Evolutionary conservation across 1,140 invertebrate genomes (phyloP), one percentile per base, ranked within the genome.

Genomic region (Calephelis nemesis): DNA sequence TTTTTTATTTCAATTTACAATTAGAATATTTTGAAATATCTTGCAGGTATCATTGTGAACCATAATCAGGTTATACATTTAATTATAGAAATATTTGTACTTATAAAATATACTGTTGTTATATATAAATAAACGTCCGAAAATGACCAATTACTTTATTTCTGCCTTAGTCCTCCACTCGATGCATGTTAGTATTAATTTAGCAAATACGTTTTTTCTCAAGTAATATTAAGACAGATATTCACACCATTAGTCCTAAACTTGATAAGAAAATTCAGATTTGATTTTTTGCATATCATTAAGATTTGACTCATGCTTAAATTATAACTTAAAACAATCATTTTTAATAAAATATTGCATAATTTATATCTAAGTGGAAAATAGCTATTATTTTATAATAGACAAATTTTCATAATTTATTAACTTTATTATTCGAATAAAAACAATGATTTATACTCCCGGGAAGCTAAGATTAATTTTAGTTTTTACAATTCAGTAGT

Each of bases 401-500:
- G 42, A 45, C 0, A 45, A 39, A 42, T 62, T 62, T 62, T 62
- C 7, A 19, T 54, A 0, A 30, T 5, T 5, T 54, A 19, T 52
- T 52, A 9, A 9, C 19, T 58, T 58, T 10, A 63, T 42, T 42
- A 63, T 12, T 40, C 39, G 12, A 5, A 11, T 62, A 30, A 45
- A 45, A n/a, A 42, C 1, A 39, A 39, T 47, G 12, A 13, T 12
- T 63, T 39, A 6, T 45, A 30, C 13, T 15, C 52, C 79, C 81
- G 86, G 86, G 83, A 87, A 88, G 83, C 84, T 78, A 77, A 88
- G 84, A 88, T 87, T 87, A 71, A 45, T 63, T 52, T 52, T 66
- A 42, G 47, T 64, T 64, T 54, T 62, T 63, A 30, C 47, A n/a
- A 13, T 63, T 47, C 42, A 63, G 62, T 58, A 30, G 15, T 19